Base-by-base conservation (phyloP, 2,797 vertebrate species). In the Liasis olivaceus region DNA sequence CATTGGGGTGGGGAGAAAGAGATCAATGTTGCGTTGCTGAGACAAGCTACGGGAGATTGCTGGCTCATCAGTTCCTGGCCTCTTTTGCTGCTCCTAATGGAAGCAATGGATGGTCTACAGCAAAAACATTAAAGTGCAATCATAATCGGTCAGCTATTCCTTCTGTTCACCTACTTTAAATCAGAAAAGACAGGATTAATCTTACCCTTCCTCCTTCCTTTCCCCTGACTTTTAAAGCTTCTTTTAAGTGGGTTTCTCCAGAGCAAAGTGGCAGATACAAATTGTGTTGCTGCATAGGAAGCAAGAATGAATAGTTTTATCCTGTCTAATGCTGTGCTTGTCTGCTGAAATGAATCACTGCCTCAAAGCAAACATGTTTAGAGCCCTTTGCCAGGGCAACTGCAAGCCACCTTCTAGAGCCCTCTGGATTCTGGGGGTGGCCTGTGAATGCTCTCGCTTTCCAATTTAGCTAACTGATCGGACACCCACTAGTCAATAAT, bases 21-120 rank as follows among this genome's bases (percentile, higher is more conserved):
- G 69, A 96, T 97, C 95, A 69, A 95, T 97, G 95, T 90, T 95
- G 94, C 63, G 0, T 64, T 95, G 96, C 94, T 89, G 91, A 94
- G 94, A 90, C 91, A 94, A 96, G 93, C 94, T 96, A 93, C 87
- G 92, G 89, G 88, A 95, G 89, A 47, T 0, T 95, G 96, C 96
- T 97, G 95, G 96, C 92, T 96, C 94, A 87, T 64, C 85, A 59
- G 1, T 91, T 95, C 85, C 92, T 94, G 94, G 87, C 93, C 94
- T 93, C 13, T 90, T 95, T 84, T 84, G 36, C 91, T 93, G 93
- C 85, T 95, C 92, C 92, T 94, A 14, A 9, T 60, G 91, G 89
- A 96, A 92, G 89, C 0, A 28, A 66, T 91, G 66, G 63, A 87
- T 88, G 93, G 92, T 77, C 36, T 54, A 90, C 95, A 95, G 93